These are phyloP conservation scores for Cyanoramphus novaezelandiae DNA, from an alignment of 2,113 vertebrate species.

Conservation along the genomic window DNA sequence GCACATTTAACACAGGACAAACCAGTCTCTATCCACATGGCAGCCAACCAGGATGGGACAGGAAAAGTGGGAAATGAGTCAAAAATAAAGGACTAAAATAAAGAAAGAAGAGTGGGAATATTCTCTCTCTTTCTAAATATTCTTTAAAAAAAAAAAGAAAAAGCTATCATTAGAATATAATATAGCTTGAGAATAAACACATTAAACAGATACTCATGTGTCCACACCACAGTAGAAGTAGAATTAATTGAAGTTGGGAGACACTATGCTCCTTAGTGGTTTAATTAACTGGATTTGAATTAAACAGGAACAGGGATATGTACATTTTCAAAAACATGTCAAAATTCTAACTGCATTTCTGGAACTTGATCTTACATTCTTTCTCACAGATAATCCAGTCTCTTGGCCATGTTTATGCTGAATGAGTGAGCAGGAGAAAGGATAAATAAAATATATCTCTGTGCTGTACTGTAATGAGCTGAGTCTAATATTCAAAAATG, in stretches of 20 bases:
- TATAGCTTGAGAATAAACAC: background rate
- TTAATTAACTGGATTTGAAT: slow-evolving; percentile 59
- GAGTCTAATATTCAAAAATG: background rate
- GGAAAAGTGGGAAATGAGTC: background rate
- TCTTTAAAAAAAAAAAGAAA: background rate
- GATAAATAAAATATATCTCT: slow-evolving; percentile 49
- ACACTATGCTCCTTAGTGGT: slow-evolving; percentile 19
- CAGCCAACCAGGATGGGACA: background rate
- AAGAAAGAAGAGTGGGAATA: background rate
- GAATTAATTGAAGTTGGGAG: slow-evolving; percentile 65
- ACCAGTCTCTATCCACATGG: too few species aligned
- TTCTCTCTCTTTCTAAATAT: background rate
- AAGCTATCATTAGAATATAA: background rate
- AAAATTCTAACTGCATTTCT: slow-evolving; percentile 44
- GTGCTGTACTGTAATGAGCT: background rate
- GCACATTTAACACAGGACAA: background rate
- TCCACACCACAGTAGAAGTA: background rate
- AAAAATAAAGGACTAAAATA: background rate
- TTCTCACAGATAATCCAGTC: slow-evolving; percentile 62
- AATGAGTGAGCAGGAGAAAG: slow-evolving; percentile 20
- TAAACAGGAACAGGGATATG: slow-evolving; percentile 31
- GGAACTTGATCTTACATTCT: slow-evolving; percentile 48
- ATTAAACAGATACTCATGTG: background rate
- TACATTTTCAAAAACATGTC: slow-evolving; percentile 37
- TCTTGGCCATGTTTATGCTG: slow-evolving; percentile 51